A percentile compares a stretch with the other conserved stretches of the same genome.
These are phyloP conservation scores for Microctonus hyperodae DNA, from an alignment of 2,888 invertebrate species.

Conservation along the genomic window DNA sequence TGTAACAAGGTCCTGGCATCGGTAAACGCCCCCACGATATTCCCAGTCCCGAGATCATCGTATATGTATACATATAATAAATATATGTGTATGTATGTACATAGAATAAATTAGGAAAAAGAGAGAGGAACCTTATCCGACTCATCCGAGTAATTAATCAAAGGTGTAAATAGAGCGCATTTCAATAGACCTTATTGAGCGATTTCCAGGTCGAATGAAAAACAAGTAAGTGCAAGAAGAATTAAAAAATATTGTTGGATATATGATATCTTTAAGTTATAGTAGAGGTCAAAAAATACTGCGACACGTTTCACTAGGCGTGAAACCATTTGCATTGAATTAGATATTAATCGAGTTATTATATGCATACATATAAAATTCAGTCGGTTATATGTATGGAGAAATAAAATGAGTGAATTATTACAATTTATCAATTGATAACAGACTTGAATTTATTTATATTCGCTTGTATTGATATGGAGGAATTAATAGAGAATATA, in stretches of 20 bases:
- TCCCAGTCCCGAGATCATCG: slow-evolving; percentile 15
- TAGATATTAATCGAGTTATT: background rate
- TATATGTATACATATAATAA: background rate
- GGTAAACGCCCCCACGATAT: slow-evolving; percentile 52
- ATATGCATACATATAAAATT: background rate
- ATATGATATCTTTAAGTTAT: background rate
- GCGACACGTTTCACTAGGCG: background rate
- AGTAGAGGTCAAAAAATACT: background rate
- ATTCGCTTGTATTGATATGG: background rate
- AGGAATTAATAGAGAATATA: background rate
- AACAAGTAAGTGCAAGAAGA: background rate
- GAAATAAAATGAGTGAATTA: too few relatives aligned
- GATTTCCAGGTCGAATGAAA: background rate
- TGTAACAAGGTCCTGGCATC: slow-evolving; percentile 54
- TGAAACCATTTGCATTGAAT: background rate
- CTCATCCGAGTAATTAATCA: slow-evolving; percentile 46
- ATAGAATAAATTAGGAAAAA: too few relatives aligned
- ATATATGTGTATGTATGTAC: background rate
- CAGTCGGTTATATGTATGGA: background rate
- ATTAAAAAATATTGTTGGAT: background rate
- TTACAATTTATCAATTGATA: background rate
- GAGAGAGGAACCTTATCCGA: slow-evolving; percentile 49
- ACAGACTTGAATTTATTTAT: too few relatives aligned
- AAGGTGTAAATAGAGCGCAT: slow-evolving; percentile 9
- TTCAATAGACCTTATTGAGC: slow-evolving; percentile 11